Evolutionary conservation across 2,888 invertebrate species (phyloP).

Genomic region (Apodemia mormo): DNA sequence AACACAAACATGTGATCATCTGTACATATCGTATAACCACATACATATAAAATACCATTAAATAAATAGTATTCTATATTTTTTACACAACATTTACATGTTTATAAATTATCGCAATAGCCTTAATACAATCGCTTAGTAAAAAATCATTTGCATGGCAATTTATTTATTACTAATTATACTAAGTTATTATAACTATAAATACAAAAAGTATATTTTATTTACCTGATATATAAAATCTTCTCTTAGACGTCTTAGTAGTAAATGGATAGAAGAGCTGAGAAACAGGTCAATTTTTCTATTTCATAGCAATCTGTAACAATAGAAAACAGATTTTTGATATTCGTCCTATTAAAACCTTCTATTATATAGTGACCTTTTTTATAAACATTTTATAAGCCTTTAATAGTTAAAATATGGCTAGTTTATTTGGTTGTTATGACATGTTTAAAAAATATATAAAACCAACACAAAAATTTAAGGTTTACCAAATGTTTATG

Average conservation of each 20-base stretch:
- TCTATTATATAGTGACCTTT: too few relatives aligned
- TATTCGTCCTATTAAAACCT: constrained; percentile 28
- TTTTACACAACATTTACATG: background rate
- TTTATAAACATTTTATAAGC: too few relatives aligned
- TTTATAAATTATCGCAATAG: background rate
- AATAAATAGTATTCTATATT: background rate
- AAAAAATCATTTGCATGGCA: constrained; percentile 4
- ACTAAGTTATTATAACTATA: background rate
- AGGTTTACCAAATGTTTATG: background rate
- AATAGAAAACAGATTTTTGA: constrained; percentile 48
- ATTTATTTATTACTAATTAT: background rate
- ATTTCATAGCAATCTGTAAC: constrained; percentile 39
- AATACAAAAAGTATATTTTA: constrained; percentile 13
- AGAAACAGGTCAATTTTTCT: background rate
- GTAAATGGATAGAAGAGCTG: background rate
- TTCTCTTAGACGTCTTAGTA: background rate
- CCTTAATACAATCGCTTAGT: constrained; percentile 1
- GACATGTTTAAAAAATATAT: too few relatives aligned
- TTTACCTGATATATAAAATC: constrained; percentile 29
- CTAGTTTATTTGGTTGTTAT: too few relatives aligned
- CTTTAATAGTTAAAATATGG: too few relatives aligned
- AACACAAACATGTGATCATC: background rate
- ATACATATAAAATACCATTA: background rate
- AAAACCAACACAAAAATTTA: too few relatives aligned
- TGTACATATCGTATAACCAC: background rate